These are phyloP conservation scores for Pecten maximus DNA, from an alignment of 2,888 invertebrate species.

Conservation along the genomic window DNA sequence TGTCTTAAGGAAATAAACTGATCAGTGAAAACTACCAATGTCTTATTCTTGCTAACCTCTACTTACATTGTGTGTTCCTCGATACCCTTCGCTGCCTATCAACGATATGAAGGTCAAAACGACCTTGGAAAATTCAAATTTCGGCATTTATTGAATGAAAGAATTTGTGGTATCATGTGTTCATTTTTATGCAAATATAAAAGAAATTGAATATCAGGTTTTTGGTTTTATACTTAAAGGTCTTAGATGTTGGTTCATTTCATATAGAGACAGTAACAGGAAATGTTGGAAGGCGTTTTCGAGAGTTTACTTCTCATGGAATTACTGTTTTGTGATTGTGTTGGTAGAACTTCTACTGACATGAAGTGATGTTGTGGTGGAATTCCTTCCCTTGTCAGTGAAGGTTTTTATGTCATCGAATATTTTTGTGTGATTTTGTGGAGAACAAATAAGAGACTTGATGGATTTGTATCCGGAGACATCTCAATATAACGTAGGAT, in stretches of 20 bases:
- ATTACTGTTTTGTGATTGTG: not conserved
- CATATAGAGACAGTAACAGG: not conserved
- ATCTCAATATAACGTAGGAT: not conserved
- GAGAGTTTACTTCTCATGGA: not conserved
- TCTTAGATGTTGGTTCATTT: not conserved
- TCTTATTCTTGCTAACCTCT: not conserved
- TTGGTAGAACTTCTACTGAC: not conserved
- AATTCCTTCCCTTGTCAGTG: not conserved
- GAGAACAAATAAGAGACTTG: not conserved
- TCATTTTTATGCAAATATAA: not conserved
- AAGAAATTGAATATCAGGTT: not conserved
- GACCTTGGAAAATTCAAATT: conserved; percentile 23
- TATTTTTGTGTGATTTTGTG: not conserved
- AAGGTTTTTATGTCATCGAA: not conserved
- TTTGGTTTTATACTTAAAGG: not conserved
- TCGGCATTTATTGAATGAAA: not conserved
- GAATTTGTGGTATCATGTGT: not conserved
- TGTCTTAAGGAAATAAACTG: not conserved
- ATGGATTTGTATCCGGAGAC: not conserved
- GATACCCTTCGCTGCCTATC: not conserved
- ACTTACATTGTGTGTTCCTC: not conserved
- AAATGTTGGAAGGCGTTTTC: not conserved
- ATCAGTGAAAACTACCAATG: not conserved
- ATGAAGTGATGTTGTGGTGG: not conserved
- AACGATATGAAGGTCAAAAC: conserved; percentile 5